A percentile compares a stretch with the other conserved stretches of the same genome.
Conservation (phyloP, 2,797 vertebrate genomes). For the Poecilia picta region DNA sequence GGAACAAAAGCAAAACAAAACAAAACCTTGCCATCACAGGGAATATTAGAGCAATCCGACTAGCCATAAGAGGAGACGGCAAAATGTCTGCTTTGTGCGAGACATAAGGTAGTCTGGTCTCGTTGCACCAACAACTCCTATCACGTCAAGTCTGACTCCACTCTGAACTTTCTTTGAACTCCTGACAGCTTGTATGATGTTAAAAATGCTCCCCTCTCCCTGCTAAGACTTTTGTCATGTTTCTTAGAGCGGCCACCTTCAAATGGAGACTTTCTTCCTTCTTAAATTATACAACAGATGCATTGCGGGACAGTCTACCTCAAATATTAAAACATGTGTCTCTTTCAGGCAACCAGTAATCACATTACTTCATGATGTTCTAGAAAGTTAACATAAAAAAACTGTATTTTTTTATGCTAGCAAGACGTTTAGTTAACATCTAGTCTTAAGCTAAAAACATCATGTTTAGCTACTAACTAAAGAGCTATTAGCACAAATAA, state of each 20-base stretch:
- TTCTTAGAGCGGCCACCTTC: constrained; percentile 51
- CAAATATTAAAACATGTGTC: constrained; percentile 27
- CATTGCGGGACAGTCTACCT: constrained; percentile 16
- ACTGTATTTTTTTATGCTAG: too few relatives aligned
- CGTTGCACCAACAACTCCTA: constrained; percentile 54
- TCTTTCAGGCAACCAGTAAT: constrained; percentile 17
- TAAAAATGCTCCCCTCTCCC: constrained; percentile 25
- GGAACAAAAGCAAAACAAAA: constrained; percentile 32
- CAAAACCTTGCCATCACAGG: constrained; percentile 51
- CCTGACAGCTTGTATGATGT: constrained; percentile 64
- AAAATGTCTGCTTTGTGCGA: constrained; percentile 39
- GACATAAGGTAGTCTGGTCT: constrained; percentile 49
- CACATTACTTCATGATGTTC: background rate
- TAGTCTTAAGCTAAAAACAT: too few relatives aligned
- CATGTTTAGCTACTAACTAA: too few relatives aligned
- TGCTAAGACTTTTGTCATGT: constrained; percentile 58
- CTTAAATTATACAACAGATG: constrained; percentile 23
- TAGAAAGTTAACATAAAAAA: too few relatives aligned
- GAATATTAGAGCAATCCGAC: constrained; percentile 43
- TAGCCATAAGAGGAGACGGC: constrained; percentile 46
- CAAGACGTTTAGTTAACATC: too few relatives aligned
- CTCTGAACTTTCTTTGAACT: constrained; percentile 69
- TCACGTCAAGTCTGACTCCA: constrained; percentile 64
- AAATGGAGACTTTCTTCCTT: constrained; percentile 50
- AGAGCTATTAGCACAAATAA: too few relatives aligned